These are phyloP conservation scores for Cyphomyrus plagiostoma DNA, from an alignment of 2,113 vertebrate species.

Conservation along the genomic window DNA sequence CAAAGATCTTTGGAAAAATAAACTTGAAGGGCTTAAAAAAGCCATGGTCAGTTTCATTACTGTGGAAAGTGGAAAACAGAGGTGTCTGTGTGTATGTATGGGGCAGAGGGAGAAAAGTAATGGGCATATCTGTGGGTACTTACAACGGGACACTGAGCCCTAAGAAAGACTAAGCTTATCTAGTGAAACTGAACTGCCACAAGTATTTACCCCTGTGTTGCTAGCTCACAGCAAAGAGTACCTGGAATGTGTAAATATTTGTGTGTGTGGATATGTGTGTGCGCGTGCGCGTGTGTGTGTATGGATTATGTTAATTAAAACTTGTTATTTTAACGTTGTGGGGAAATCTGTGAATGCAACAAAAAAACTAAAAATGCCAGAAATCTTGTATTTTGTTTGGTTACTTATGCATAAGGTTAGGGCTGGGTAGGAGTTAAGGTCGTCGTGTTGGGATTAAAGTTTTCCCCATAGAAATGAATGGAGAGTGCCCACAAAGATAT, in stretches of 20 bases:
- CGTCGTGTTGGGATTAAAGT: too few species aligned
- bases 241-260: background rate
- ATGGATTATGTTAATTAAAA: conserved; percentile 13
- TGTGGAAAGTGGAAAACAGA: conserved; percentile 46
- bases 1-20: conserved; percentile 48
- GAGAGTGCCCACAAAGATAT: background rate
- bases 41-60: conserved; percentile 30
- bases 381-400: background rate
- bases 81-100: conserved; percentile 31
- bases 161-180: conserved; percentile 47
- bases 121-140: conserved; percentile 38
- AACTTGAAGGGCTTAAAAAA: conserved; percentile 43
- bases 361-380: background rate
- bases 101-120: conserved; percentile 33
- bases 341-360: background rate
- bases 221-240: conserved; percentile 23
- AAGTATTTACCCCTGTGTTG: conserved; percentile 28
- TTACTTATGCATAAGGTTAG: background rate
- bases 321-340: too few species aligned
- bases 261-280: background rate
- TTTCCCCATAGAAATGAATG: too few species aligned
- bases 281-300: conserved; percentile 13
- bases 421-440: background rate
- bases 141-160: conserved; percentile 48
- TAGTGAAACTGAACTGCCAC: conserved; percentile 34